A percentile compares a stretch with the other conserved stretches of the same genome.
Evolutionary conservation across 2,113 vertebrate genomes (phyloP).

Genomic region (Dicentrarchus labrax): DNA sequence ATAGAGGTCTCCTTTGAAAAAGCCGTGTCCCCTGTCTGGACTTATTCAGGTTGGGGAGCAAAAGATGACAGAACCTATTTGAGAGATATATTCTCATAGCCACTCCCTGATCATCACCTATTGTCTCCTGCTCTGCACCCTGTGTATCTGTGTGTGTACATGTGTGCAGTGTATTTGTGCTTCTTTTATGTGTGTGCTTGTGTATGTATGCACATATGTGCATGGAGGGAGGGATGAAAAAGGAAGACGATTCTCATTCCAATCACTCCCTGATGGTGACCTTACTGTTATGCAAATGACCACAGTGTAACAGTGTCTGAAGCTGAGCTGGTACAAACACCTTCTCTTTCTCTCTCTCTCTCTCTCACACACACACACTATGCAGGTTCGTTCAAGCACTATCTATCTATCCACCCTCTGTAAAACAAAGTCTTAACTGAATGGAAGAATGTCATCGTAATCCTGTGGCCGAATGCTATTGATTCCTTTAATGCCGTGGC

Average conservation of each 20-base stretch:
- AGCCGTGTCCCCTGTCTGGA: conserved; percentile 37
- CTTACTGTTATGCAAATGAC: conserved; percentile 78
- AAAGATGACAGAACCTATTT: conserved; percentile 80
- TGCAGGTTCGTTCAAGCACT: not conserved
- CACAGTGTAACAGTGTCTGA: conserved; percentile 33
- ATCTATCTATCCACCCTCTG: conserved; percentile 19
- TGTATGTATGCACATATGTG: conserved; percentile 17
- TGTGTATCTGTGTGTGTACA: not conserved
- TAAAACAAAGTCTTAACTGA: conserved; percentile 4
- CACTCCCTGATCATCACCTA: conserved; percentile 60
- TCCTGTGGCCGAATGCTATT: conserved; percentile 21
- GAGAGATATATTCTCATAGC: conserved; percentile 70
- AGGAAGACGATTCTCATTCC: conserved; percentile 68
- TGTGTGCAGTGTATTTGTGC: not conserved
- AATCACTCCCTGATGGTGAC: conserved; percentile 70
- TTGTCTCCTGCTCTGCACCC: conserved; percentile 26
- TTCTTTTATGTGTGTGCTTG: not conserved
- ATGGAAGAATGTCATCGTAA: conserved; percentile 5
- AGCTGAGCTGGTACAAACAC: conserved; percentile 17
- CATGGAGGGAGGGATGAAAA: conserved; percentile 19
- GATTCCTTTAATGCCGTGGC: conserved; percentile 29
- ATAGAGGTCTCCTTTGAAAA: conserved; percentile 45
- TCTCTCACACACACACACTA: not conserved
- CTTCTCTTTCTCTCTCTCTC: not conserved
- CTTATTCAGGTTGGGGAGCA: conserved; percentile 62